phyloP scores from a whole-genome alignment of 2,797 vertebrate genomes.

The Intellagama lesueurii region DNA sequence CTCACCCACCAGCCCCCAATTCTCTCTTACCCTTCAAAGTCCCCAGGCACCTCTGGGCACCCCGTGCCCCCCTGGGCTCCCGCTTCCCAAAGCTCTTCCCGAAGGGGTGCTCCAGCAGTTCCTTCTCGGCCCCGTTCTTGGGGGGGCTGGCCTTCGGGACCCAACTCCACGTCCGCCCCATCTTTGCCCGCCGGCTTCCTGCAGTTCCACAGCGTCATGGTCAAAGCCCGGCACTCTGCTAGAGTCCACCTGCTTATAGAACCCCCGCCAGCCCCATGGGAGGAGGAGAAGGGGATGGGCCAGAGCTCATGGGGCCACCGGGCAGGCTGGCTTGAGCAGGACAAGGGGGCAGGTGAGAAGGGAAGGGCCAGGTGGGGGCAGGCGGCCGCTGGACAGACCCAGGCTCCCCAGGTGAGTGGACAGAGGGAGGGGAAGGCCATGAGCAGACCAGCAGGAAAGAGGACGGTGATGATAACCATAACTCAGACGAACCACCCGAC shows the following conservation, averaged over 20 bases:
- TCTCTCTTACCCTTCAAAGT: constrained; percentile 31
- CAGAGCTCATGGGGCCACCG: not conserved
- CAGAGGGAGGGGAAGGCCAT: too few relatives aligned
- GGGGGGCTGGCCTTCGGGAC: constrained; percentile 20
- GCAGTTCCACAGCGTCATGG: not conserved
- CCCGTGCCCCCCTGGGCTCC: rapidly evolving
- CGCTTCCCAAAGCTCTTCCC: not conserved
- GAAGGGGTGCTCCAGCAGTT: not conserved
- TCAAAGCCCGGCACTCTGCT: not conserved
- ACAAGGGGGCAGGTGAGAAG: not conserved
- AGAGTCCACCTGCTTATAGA: not conserved
- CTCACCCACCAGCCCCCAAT: not conserved
- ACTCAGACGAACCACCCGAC: too few relatives aligned
- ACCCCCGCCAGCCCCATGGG: too few relatives aligned
- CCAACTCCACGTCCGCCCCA: not conserved
- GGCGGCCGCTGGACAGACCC: too few relatives aligned
- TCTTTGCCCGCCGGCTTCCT: not conserved
- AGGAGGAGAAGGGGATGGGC: not conserved
- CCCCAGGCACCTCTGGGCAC: not conserved
- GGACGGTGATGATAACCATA: too few relatives aligned
- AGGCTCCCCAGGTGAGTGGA: not conserved
- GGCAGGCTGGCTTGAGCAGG: not conserved
- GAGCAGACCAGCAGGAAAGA: not conserved
- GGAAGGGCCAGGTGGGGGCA: not conserved
- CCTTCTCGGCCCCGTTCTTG: not conserved